Base-by-base conservation (phyloP, 2,888 invertebrate species). In the Orchestes rusci region DNA sequence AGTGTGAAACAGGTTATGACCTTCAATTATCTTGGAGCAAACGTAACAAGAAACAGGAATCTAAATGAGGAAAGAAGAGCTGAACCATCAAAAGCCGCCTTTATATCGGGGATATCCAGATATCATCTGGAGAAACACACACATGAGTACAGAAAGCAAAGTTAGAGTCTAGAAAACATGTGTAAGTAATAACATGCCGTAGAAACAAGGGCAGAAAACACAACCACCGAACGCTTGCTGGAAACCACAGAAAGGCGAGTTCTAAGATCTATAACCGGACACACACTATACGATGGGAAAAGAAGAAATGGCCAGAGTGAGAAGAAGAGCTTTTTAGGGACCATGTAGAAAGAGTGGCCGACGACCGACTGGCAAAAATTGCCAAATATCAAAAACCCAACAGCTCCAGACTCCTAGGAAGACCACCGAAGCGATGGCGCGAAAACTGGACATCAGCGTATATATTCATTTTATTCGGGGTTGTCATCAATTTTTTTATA, bases 1-100 rank as follows among this genome's bases (percentile, higher is more conserved):
- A 16, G n/a, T 32, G 23, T 45, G 16, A 32, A 45, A 39, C 35
- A 39, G 27, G 45, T 39, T 12, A 36, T 42, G 34, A n/a, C 5
- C 16, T 41, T 41, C 27, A 18, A 35, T 12, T 41, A 41, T 35
- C 23, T 41, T 3, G 41, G 27, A 19, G 20, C 23, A 18, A 5
- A 34, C 18, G 23, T 20, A 27, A 18, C 34, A 23, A 34, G 33
- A 4, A 4, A 19, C 17, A 34, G 16, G 3, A 37, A 37, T 15
- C 15, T 15, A 15, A 16, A 3, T n/a, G n/a, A 37, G 2, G 37
- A 27, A 2, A n/a, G 23, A 8, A 15, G n/a, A 37, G 2, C 16
- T 4, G 12, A 32, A 34, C 3, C 4, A 28, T 17, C 3, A 35
- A 35, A 35, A 5, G 12, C 13, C 13, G 13, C 7, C 30, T 13